A percentile compares a stretch with the other conserved stretches of the same genome.
phyloP scores from a whole-genome alignment of 2,797 vertebrate genomes.

The Sus cebifrons region DNA sequence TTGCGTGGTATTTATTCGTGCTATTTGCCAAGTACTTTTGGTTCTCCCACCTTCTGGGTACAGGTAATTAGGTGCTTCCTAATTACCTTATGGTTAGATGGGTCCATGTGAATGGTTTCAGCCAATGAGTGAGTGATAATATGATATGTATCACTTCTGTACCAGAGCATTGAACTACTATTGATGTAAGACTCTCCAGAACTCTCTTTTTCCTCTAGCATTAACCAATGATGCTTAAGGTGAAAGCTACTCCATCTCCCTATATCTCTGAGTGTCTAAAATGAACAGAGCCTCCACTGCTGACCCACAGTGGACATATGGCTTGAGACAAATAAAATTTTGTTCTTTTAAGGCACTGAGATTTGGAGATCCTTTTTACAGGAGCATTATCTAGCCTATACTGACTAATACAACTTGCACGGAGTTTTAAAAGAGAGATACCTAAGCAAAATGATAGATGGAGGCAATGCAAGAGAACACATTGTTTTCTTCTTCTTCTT shows the following conservation, averaged over 20 bases:
- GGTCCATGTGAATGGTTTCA: not conserved
- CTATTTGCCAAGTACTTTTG: not conserved
- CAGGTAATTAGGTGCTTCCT: not conserved
- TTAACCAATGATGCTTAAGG: not conserved
- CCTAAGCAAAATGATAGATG: slow-evolving; percentile 19
- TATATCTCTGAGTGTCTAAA: not conserved
- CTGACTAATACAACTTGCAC: not conserved
- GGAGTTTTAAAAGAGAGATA: slow-evolving; percentile 50
- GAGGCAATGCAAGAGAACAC: not conserved
- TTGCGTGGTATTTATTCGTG: not conserved
- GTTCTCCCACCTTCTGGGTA: not conserved
- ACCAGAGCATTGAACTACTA: not conserved
- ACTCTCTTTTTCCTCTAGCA: not conserved
- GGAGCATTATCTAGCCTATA: slow-evolving; percentile 50
- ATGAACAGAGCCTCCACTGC: not conserved
- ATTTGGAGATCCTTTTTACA: slow-evolving; percentile 26
- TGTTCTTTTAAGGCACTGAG: slow-evolving; percentile 34
- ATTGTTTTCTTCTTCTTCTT: not conserved
- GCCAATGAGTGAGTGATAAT: not conserved
- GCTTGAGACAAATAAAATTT: slow-evolving; percentile 56
- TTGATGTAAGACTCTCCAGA: not conserved
- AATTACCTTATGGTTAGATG: not conserved
- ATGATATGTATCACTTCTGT: not conserved
- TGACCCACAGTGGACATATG: not conserved
- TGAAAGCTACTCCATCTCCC: not conserved